Evolutionary conservation across 2,888 invertebrate genomes (phyloP).

Genomic region (Lordiphosa fenestrarum): DNA sequence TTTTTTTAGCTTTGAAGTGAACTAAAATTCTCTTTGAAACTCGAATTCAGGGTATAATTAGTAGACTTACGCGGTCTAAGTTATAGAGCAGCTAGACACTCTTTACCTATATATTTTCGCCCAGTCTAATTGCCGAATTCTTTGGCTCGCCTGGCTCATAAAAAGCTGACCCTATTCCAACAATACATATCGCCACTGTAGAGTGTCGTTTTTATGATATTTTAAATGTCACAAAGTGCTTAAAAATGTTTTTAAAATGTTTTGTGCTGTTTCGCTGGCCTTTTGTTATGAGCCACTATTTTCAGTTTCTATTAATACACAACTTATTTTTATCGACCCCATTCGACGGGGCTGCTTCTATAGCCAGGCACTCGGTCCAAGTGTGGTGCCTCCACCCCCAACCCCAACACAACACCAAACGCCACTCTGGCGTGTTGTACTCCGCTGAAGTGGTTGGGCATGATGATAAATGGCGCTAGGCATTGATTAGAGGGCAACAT

Average conservation of each 20-base stretch:
- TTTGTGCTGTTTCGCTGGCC: slow-evolving; percentile 26
- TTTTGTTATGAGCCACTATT: slow-evolving; percentile 20
- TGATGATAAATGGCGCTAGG: slow-evolving; percentile 72
- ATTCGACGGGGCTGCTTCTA: slow-evolving; percentile 25
- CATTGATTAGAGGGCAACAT: slow-evolving; percentile 53
- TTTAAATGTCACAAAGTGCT: slow-evolving; percentile 29
- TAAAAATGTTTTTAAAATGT: slow-evolving; percentile 26
- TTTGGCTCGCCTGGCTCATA: no score
- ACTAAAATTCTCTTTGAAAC: no score
- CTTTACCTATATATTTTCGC: no score
- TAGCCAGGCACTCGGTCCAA: slow-evolving; percentile 15
- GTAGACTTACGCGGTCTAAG: no score
- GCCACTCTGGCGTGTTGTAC: slow-evolving; percentile 12
- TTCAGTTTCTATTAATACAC: slow-evolving; percentile 46
- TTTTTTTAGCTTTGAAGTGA: no score
- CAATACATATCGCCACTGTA: background rate
- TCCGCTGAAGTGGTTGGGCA: slow-evolving; percentile 38
- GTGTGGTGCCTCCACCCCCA: slow-evolving; percentile 11
- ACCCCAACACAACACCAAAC: background rate
- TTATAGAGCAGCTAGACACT: no score
- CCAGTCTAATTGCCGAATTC: no score
- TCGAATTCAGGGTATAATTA: no score
- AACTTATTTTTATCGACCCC: slow-evolving; percentile 41
- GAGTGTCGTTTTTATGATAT: slow-evolving; percentile 29
- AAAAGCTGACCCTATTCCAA: background rate